These are phyloP conservation scores for Bursaphelenchus mucronatus DNA, from an alignment of 1,140 invertebrate species.

Conservation along the genomic window DNA sequence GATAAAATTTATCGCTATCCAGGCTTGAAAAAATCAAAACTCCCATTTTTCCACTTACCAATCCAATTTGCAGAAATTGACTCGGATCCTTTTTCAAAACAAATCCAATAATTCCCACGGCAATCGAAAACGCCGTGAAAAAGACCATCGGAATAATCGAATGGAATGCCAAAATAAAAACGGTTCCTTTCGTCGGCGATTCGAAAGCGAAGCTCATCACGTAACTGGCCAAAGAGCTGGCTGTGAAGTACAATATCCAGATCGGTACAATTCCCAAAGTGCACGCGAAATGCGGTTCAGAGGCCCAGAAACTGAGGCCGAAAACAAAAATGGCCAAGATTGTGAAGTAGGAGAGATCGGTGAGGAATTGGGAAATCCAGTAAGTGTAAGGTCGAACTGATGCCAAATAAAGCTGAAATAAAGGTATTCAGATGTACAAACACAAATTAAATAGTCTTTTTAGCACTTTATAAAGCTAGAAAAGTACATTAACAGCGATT, in stretches of 20 bases:
- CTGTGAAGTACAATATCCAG: background rate
- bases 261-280: slow-evolving; percentile 2
- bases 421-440: too few relatives aligned
- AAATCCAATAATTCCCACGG: background rate
- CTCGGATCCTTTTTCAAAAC: too few relatives aligned
- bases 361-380: slow-evolving; percentile 10
- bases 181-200: slow-evolving; percentile 12
- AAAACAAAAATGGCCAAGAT: slow-evolving; percentile 7
- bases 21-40: too few relatives aligned
- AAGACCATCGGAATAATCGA: slow-evolving; percentile 12
- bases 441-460: too few relatives aligned
- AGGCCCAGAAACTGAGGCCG: background rate
- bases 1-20: too few relatives aligned
- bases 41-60: too few relatives aligned
- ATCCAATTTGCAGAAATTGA: too few relatives aligned
- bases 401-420: background rate
- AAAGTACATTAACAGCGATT: too few relatives aligned
- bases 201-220: slow-evolving; percentile 5
- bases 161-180: slow-evolving; percentile 10
- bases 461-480: too few relatives aligned
- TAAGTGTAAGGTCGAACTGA: slow-evolving; percentile 1
- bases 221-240: slow-evolving; percentile 10
- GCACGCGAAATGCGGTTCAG: background rate
- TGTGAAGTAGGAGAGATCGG: slow-evolving; percentile 8
- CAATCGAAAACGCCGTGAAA: background rate